A percentile compares a stretch with the other conserved stretches of the same genome.
Conservation (phyloP, 2,797 vertebrate genomes). For the Sebastes trivittatus region DNA sequence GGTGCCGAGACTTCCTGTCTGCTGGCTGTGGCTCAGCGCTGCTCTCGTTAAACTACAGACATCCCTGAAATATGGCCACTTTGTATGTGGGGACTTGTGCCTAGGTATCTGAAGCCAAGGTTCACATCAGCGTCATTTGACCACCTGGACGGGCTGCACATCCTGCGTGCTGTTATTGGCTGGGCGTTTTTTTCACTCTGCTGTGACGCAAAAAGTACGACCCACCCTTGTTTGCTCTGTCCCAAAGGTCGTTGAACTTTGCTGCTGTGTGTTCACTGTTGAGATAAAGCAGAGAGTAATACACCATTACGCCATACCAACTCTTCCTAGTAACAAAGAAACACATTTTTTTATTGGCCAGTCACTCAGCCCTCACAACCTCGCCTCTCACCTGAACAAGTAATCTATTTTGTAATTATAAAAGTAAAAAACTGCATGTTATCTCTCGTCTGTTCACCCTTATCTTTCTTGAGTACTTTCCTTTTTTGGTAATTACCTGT, state of each 20-base stretch:
- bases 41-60: no score
- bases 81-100: no score
- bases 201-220: slow-evolving; percentile 30
- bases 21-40: no score
- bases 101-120: no score
- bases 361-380: background rate
- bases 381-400: background rate
- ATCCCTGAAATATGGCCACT: no score
- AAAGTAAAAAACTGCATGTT: background rate
- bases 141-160: no score
- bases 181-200: background rate
- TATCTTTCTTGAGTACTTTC: background rate
- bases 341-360: background rate
- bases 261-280: slow-evolving; percentile 18
- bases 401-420: background rate
- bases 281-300: slow-evolving; percentile 30
- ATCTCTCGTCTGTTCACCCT: background rate
- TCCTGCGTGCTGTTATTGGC: no score
- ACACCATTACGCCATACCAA: background rate
- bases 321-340: slow-evolving; percentile 26
- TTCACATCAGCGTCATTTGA: no score
- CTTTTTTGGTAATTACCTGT: background rate
- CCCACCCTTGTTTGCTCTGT: slow-evolving; percentile 50
- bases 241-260: slow-evolving; percentile 38
- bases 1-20: no score